These are phyloP conservation scores for Lasiurus borealis DNA, from an alignment of 2,113 vertebrate genomes.

Conservation along the genomic window DNA sequence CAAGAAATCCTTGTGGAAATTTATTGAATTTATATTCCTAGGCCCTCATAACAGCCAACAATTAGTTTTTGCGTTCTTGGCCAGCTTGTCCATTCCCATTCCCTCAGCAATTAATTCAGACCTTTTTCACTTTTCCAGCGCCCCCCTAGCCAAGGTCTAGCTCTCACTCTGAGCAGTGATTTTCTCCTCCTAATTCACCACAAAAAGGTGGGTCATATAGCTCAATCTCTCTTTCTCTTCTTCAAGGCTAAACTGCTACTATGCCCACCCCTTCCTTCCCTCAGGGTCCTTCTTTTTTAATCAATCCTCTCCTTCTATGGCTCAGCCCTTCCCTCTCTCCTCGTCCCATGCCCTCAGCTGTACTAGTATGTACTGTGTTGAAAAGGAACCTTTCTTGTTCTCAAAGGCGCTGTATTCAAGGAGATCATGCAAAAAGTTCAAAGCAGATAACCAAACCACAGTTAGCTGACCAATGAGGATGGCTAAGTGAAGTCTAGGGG, in stretches of 20 bases:
- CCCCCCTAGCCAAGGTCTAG: background rate
- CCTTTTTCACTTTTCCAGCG: background rate
- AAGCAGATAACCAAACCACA: background rate
- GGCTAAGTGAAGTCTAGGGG: background rate
- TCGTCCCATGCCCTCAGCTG: background rate
- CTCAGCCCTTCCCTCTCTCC: background rate
- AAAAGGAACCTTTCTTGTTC: background rate
- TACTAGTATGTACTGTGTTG: background rate
- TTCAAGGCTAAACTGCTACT: background rate
- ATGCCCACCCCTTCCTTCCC: rapidly evolving
- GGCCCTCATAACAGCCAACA: background rate
- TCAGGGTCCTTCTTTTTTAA: background rate
- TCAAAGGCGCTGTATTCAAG: background rate
- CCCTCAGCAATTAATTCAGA: background rate
- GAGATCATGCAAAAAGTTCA: background rate
- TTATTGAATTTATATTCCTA: background rate
- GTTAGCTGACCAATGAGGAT: background rate
- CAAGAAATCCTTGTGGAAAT: background rate
- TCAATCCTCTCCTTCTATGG: background rate
- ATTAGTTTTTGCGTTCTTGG: background rate
- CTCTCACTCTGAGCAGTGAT: background rate
- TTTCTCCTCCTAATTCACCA: background rate
- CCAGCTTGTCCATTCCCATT: background rate
- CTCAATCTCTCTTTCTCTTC: background rate
- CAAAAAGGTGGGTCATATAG: background rate